Percentiles rank a stretch among this genome's conserved stretches.
Conservation (phyloP, 2,113 vertebrate species). For the Alosa alosa region DNA sequence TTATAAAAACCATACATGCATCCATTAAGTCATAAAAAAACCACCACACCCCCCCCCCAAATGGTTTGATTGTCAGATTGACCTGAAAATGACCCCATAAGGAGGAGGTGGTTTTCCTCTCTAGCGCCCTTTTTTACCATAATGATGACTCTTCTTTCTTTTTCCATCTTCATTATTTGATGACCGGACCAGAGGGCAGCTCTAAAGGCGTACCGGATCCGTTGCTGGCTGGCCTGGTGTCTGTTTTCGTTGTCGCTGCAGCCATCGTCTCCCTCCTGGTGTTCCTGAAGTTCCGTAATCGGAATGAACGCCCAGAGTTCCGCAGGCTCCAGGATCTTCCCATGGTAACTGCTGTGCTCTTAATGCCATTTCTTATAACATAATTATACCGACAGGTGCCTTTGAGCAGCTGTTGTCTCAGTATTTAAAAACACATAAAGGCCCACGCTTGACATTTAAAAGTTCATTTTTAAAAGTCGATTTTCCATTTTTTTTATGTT, state of each 20-base stretch:
- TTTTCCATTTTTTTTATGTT: not conserved
- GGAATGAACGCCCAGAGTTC: slow-evolving; percentile 77
- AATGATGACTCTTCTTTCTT: not conserved
- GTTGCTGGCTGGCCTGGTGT: slow-evolving; percentile 80
- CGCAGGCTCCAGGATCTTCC: slow-evolving; percentile 81
- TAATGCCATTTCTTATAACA: not conserved
- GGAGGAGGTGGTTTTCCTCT: not conserved
- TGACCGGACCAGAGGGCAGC: slow-evolving; percentile 18
- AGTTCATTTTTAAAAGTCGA: not conserved
- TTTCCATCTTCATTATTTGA: not conserved
- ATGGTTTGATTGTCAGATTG: not conserved
- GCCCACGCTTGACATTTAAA: not conserved
- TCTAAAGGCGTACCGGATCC: slow-evolving; percentile 66
- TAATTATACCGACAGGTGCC: not conserved
- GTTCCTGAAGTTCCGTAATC: slow-evolving; percentile 80
- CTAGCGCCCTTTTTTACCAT: not conserved
- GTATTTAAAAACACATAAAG: not conserved
- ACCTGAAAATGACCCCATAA: not conserved
- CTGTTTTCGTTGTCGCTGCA: slow-evolving; percentile 77
- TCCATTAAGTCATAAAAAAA: too few relatives aligned
- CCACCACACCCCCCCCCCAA: not conserved
- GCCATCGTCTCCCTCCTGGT: slow-evolving; percentile 79
- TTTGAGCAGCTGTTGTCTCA: not conserved
- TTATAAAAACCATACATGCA: too few relatives aligned
- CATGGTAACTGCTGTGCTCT: slow-evolving; percentile 66